phyloP scores from a whole-genome alignment of 1,140 invertebrate species.

The Stenopsyche tienmushanensis region DNA sequence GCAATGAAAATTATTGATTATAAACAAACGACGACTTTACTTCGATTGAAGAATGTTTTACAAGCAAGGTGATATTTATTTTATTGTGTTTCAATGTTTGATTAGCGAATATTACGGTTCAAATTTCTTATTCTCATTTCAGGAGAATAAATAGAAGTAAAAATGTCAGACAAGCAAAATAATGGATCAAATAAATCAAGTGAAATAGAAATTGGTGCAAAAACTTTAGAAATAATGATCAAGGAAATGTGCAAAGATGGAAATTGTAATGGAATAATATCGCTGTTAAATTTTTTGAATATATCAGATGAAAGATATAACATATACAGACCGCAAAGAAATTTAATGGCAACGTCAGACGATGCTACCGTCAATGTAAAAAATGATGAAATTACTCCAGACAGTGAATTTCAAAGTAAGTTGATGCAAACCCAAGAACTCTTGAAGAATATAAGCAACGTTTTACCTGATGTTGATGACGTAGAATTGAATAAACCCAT shows the following conservation, averaged over 20 bases:
- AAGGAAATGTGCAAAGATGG: slow-evolving; percentile 13
- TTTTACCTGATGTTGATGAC: slow-evolving; percentile 1
- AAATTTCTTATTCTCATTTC: too few species aligned
- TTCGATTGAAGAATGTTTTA: too few species aligned
- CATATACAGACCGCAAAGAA: not conserved
- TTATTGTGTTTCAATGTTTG: too few species aligned
- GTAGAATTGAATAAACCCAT: not conserved
- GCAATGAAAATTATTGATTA: not conserved
- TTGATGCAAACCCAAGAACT: slow-evolving; percentile 22
- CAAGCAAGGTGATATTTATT: too few species aligned
- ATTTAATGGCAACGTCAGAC: too few species aligned
- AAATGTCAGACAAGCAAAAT: too few species aligned
- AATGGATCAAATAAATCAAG: too few species aligned
- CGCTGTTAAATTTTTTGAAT: slow-evolving; percentile 10
- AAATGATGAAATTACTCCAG: not conserved
- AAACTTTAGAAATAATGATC: slow-evolving; percentile 1
- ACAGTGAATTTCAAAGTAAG: slow-evolving; percentile 9
- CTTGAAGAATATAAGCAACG: slow-evolving; percentile 13
- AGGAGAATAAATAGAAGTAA: too few species aligned
- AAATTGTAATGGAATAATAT: slow-evolving; percentile 3
- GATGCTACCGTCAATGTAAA: not conserved
- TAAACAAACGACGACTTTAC: too few species aligned
- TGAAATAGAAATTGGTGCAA: too few species aligned
- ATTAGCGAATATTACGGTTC: too few species aligned
- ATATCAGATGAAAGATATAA: not conserved